Evolutionary conservation across 2,113 vertebrate genomes (phyloP).

Genomic region (Donacobius atricapilla): DNA sequence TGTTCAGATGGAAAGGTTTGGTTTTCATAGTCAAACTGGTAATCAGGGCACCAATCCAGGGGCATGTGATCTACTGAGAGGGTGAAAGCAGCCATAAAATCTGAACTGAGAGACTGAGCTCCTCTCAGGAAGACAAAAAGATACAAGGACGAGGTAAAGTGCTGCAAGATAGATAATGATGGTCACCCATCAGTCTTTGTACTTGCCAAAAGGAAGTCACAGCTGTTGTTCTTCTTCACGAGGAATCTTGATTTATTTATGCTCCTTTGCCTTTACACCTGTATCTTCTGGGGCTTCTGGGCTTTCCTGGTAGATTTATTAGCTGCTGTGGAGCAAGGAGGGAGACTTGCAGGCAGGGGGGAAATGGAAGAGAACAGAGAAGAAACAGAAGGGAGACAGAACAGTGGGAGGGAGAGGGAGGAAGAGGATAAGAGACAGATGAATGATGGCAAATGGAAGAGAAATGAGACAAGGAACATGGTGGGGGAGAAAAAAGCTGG

Average conservation of each 20-base stretch:
- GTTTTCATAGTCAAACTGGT: background rate
- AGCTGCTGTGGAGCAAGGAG: slow-evolving; percentile 14
- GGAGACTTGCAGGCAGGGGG: background rate
- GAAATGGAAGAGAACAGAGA: background rate
- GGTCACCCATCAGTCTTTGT: slow-evolving; percentile 31
- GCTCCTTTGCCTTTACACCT: slow-evolving; percentile 18
- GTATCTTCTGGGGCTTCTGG: slow-evolving; percentile 3
- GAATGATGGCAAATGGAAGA: slow-evolving; percentile 63
- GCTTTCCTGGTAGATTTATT: slow-evolving; percentile 63
- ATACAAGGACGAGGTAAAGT: background rate
- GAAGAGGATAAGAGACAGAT: slow-evolving; percentile 18
- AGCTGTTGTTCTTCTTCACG: background rate
- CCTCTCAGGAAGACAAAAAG: background rate
- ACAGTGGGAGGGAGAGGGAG: slow-evolving; percentile 38
- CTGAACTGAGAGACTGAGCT: background rate
- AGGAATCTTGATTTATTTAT: background rate
- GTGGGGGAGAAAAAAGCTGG: slow-evolving; percentile 11
- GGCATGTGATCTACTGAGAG: background rate
- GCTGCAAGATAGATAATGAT: background rate
- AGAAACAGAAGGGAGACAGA: slow-evolving; percentile 48
- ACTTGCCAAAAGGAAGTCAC: background rate
- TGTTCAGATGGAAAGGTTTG: background rate
- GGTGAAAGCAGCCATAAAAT: background rate
- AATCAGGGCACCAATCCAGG: background rate
- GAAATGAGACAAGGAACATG: slow-evolving; percentile 27